Evolutionary conservation across 2,888 invertebrate genomes (phyloP).

Genomic region (Sepiola atlantica): DNA sequence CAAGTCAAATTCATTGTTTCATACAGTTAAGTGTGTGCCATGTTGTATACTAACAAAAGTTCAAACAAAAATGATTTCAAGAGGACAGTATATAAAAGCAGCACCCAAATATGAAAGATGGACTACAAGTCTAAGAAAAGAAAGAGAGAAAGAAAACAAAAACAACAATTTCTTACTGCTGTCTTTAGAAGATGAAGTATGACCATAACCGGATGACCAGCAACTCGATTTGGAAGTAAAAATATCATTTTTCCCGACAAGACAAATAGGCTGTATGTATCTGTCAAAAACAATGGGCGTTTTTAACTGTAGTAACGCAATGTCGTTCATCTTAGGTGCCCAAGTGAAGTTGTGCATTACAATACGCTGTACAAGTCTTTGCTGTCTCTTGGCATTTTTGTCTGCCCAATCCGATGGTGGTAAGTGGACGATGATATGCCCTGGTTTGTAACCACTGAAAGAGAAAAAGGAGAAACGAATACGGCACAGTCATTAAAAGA

Average conservation of each 20-base stretch:
- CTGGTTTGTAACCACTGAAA: constrained; percentile 59
- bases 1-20: too few relatives aligned
- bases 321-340: constrained; percentile 55
- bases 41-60: too few relatives aligned
- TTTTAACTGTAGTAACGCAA: constrained; percentile 61
- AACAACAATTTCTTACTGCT: too few relatives aligned
- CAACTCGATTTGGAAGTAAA: constrained; percentile 59
- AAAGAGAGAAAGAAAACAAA: not conserved
- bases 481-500: not conserved
- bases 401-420: not conserved
- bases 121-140: not conserved
- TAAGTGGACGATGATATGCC: constrained; percentile 14
- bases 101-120: too few relatives aligned
- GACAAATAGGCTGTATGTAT: constrained; percentile 65
- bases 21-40: too few relatives aligned
- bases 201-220: constrained; percentile 64
- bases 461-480: constrained; percentile 50
- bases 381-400: not conserved
- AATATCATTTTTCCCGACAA: constrained; percentile 57
- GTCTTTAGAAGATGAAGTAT: constrained; percentile 52
- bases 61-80: too few relatives aligned
- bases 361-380: constrained; percentile 6
- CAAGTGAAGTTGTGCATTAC: constrained; percentile 49
- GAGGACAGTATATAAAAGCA: too few relatives aligned
- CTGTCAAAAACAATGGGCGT: constrained; percentile 59